A percentile compares a stretch with the other conserved stretches of the same genome.
phyloP scores from a whole-genome alignment of 1,140 invertebrate species.

The Ceratoteleas bidentatus region DNA sequence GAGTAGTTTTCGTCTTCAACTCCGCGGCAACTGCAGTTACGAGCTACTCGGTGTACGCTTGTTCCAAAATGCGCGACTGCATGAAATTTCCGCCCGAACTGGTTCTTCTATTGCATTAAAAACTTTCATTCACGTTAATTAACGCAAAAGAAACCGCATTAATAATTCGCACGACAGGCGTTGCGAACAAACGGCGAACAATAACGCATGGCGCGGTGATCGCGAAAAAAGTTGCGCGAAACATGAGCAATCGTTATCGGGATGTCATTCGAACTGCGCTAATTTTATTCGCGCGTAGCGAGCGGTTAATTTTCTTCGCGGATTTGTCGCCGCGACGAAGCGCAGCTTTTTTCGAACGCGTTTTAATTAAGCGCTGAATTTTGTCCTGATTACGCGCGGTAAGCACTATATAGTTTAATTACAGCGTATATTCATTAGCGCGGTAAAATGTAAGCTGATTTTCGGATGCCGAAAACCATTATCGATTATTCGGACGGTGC shows the following conservation, averaged over 20 bases:
- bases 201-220: not conserved
- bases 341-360: constrained; percentile 15
- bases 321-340: constrained; percentile 17
- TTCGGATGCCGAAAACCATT: constrained; percentile 43
- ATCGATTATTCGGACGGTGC: constrained; percentile 39
- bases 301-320: constrained; percentile 22
- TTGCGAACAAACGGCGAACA: not conserved
- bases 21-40: constrained; percentile 17
- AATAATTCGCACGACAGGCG: too few relatives aligned
- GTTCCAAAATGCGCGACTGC: not conserved
- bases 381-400: constrained; percentile 25
- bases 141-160: too few relatives aligned
- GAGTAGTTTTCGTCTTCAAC: constrained; percentile 36
- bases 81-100: not conserved
- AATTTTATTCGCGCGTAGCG: constrained; percentile 7
- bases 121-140: too few relatives aligned
- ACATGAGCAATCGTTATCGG: too few relatives aligned
- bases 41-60: constrained; percentile 6
- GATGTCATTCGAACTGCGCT: not conserved
- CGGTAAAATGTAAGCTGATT: constrained; percentile 48
- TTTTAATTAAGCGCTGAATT: constrained; percentile 38
- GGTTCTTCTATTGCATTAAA: not conserved
- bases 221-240: too few relatives aligned
- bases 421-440: constrained; percentile 42
- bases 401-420: constrained; percentile 43